phyloP scores from a whole-genome alignment of 1,140 invertebrate species.

The Caenorhabditis tropicalis region DNA sequence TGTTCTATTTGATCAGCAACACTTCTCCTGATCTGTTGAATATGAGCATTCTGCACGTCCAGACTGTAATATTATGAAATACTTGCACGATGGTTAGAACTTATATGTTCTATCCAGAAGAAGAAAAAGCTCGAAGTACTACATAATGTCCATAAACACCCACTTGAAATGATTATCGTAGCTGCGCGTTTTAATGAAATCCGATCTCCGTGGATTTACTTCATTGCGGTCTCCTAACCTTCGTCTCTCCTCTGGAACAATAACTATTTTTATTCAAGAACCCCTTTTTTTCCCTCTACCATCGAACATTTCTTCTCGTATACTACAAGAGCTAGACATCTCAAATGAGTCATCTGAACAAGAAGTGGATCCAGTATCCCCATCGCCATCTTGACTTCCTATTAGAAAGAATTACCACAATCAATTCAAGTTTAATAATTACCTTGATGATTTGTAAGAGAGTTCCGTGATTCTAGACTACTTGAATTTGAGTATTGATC shows the following conservation, averaged over 20 bases:
- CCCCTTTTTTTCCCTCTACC: background rate
- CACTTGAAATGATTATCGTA: background rate
- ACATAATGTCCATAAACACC: background rate
- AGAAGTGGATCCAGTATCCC: constrained; percentile 22
- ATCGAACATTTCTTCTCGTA: background rate
- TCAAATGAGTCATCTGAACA: constrained; percentile 54
- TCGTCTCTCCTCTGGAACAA: background rate
- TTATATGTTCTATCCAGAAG: no score
- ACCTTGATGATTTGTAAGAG: constrained; percentile 26
- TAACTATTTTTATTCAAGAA: background rate
- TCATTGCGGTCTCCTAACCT: background rate
- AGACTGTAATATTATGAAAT: background rate
- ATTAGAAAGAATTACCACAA: no score
- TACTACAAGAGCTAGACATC: constrained; percentile 47
- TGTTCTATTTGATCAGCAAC: constrained; percentile 14
- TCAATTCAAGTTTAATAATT: background rate
- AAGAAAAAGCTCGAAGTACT: no score
- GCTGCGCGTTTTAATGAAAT: background rate
- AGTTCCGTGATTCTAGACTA: constrained; percentile 7
- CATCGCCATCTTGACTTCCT: constrained; percentile 43
- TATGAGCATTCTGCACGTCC: background rate
- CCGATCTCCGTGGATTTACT: constrained; percentile 16
- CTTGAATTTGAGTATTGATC: constrained; percentile 32
- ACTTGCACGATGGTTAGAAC: no score
- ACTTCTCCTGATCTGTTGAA: background rate